A percentile compares a stretch with the other conserved stretches of the same genome.
Conservation (phyloP, 2,797 vertebrate species). For the Alosa sapidissima region DNA sequence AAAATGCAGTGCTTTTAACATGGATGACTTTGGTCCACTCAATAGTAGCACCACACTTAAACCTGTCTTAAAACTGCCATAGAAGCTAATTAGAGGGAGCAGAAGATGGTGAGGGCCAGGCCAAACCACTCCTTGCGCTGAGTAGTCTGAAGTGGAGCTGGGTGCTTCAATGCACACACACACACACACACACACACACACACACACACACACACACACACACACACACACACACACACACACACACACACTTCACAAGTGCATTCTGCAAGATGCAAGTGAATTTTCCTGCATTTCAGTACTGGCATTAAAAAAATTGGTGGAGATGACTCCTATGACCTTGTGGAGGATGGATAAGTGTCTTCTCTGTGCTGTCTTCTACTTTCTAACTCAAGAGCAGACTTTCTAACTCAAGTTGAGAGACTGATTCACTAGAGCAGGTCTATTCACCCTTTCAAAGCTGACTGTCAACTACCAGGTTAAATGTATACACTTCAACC, state of each 20-base stretch:
- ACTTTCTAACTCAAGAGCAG: not conserved
- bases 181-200: not conserved
- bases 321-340: too few species aligned
- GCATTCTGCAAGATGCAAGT: not conserved
- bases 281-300: too few species aligned
- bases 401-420: not conserved
- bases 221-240: not conserved
- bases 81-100: not conserved
- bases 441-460: not conserved
- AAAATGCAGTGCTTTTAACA: not conserved
- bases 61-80: not conserved
- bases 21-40: not conserved
- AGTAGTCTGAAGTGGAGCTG: not conserved
- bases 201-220: constrained; percentile 10
- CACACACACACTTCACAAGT: not conserved
- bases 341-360: not conserved
- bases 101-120: not conserved
- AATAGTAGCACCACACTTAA: not conserved
- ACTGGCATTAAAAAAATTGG: not conserved
- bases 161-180: not conserved
- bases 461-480: not conserved
- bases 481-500: not conserved
- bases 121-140: not conserved
- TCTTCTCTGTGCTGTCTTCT: not conserved
- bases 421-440: not conserved